Base-by-base conservation (phyloP, 1,140 invertebrate species). In the Penaeus indicus region DNA sequence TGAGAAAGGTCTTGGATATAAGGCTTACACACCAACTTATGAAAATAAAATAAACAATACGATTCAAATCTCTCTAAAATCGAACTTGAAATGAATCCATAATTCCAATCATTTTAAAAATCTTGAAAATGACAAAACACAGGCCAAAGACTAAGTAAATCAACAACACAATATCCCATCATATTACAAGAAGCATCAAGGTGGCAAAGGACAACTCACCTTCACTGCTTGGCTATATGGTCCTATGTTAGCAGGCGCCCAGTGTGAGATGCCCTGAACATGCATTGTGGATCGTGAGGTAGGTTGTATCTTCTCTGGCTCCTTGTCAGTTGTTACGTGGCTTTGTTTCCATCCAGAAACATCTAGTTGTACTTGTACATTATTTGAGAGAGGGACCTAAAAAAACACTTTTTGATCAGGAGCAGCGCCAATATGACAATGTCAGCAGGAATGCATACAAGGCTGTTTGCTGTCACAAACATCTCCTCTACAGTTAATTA, bases 241-340 rank as follows among this genome's bases (percentile, higher is more conserved):
- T 22, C 97, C 97, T 91, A 99, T 98, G 92, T 98, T 98, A 69
- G 97, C 97, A 10, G 97, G 97, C 8, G 97, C 97, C 98, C 98
- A 99, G 93, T 98, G 97, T 38, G 97, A 98, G 87, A 98, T 95
- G 80, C 97, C 96, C 93, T 98, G 97, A 47, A 98, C 97, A 93
- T 98, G 97, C 96, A 98, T 96, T 19, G 92, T 92, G 27, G 80
- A 90, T 62, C 88, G 90, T 38, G 61, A 86, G 25, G 60, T 64
- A 47, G 86, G 42, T 18, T 86, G 81, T 27, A 84, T 27, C 72
- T 78, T 90, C 77, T 63, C 85, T 81, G 54, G 54, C 54, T 67
- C 77, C 79, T 75, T 79, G 64, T 60, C 88, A 10, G 63, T 61
- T 62, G 80, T 78, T n/a, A 83, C 54, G 42, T 85, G 72, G 25